Base-by-base conservation (phyloP, 2,113 vertebrate genomes). In the Thymallus thymallus region DNA sequence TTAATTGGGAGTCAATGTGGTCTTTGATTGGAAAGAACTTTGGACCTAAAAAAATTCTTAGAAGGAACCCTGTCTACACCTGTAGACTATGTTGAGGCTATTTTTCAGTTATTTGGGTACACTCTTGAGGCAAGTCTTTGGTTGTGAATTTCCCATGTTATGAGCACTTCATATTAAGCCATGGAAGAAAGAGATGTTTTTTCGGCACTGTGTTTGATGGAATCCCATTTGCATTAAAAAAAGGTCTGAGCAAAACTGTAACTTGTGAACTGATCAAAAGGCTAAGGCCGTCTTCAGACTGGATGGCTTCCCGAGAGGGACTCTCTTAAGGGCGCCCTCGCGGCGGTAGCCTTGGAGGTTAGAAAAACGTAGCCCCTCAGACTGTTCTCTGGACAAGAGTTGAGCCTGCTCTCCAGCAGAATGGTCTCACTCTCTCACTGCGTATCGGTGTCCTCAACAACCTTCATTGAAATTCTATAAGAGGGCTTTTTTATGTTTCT, bases 221-320 rank as follows among this genome's bases (percentile, higher is more conserved):
- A 86, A 84, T 88, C 3, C 85, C 72, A 93, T 94, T 94, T 93
- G 93, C 92, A 93, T 93, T 86, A 92, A 82, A 93, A 93, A 89
- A 84, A 77, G 82, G 76, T 74, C 88, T 82, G 77, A 4, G 88
- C 87, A 91, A 91, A 92, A 94, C 89, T 93, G 91, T 92, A 94
- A 94, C 91, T 93, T 92, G 92, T 90, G 91, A 93, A 92, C 93
- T 93, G 92, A 94, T 94, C 92, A 93, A 93, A 93, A 93, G 91
- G 87, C 82, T 61, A 80, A 78, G 88, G 84, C 88, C 75, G 76
- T 87, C 85, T 89, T 91, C 68, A 82, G 90, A 87, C 84, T 87
- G 88, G 85, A 88, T 85, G 84, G 89, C 91, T 91, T 85, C 90
- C 90, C 89, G 80, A 90, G 89, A 94, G 91, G 88, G 90, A 85